These are phyloP conservation scores for Falcunculus frontatus DNA, from an alignment of 2,113 vertebrate genomes.

Conservation along the genomic window DNA sequence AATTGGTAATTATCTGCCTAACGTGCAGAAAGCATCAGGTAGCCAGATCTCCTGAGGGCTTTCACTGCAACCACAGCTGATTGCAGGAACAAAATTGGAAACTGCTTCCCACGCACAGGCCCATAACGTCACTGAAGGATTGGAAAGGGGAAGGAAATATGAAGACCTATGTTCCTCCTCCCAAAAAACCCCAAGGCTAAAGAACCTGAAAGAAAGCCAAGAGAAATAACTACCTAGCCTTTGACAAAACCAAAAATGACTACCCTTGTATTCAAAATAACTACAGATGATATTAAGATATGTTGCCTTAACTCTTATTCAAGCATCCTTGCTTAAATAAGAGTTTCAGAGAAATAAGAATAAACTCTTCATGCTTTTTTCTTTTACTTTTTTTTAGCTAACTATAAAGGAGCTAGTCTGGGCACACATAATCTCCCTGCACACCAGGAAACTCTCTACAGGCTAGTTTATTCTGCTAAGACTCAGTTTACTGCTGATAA, in stretches of 20 bases:
- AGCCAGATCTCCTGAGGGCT: not conserved
- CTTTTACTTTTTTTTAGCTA: not conserved
- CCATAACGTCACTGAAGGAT: not conserved
- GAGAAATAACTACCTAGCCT: not conserved
- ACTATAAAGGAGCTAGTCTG: not conserved
- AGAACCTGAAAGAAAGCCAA: not conserved
- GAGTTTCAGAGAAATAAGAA: not conserved
- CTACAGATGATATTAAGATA: not conserved
- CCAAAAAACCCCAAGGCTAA: not conserved
- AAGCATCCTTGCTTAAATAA: not conserved
- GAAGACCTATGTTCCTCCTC: not conserved
- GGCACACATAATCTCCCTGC: not conserved
- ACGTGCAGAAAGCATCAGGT: not conserved
- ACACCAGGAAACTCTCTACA: not conserved
- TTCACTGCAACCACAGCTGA: not conserved
- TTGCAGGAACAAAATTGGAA: constrained; percentile 11
- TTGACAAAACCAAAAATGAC: not conserved
- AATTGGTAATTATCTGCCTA: not conserved
- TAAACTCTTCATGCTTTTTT: not conserved
- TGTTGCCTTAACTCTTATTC: too few species aligned
- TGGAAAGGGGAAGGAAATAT: not conserved
- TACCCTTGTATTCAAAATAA: not conserved
- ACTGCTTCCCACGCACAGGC: not conserved
- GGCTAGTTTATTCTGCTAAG: not conserved
- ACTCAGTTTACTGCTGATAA: not conserved